Percentiles rank a stretch among this genome's conserved stretches.
These are phyloP conservation scores for Chrysopa pallens DNA, from an alignment of 1,140 invertebrate species.

Conservation along the genomic window DNA sequence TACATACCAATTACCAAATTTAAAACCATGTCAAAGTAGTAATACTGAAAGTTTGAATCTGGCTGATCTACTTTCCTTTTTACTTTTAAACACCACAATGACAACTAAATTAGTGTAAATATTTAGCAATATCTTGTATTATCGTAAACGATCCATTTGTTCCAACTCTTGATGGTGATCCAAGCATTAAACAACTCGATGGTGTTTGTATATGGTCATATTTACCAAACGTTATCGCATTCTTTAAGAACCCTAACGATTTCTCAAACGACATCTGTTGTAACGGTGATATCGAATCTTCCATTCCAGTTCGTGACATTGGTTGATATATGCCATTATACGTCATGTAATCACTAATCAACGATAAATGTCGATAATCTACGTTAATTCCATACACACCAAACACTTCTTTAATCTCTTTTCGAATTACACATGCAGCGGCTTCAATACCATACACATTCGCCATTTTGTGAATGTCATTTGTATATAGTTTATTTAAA, in stretches of 20 bases:
- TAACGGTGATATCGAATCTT: conserved; percentile 70
- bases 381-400: conserved; percentile 92
- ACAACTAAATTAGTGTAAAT: no score
- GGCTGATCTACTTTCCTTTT: no score
- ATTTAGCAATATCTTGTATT: no score
- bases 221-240: conserved; percentile 51
- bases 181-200: conserved; percentile 75
- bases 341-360: conserved; percentile 98
- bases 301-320: conserved; percentile 80
- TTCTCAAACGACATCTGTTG: conserved; percentile 99
- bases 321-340: conserved; percentile 78
- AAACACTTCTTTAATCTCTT: conserved; percentile 82
- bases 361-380: conserved; percentile 77
- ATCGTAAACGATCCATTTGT: conserved; percentile 26
- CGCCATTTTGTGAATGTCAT: conserved; percentile 86
- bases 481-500: conserved; percentile 74
- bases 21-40: no score
- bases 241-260: conserved; percentile 70
- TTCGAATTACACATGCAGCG: conserved; percentile 25
- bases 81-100: no score
- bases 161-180: conserved; percentile 63
- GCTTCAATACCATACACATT: conserved; percentile 92
- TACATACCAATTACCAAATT: no score
- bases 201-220: conserved; percentile 67
- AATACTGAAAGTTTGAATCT: no score